A percentile compares a stretch with the other conserved stretches of the same genome.
Conservation (phyloP, 2,113 vertebrate species). For the Argyrosomus japonicus region DNA sequence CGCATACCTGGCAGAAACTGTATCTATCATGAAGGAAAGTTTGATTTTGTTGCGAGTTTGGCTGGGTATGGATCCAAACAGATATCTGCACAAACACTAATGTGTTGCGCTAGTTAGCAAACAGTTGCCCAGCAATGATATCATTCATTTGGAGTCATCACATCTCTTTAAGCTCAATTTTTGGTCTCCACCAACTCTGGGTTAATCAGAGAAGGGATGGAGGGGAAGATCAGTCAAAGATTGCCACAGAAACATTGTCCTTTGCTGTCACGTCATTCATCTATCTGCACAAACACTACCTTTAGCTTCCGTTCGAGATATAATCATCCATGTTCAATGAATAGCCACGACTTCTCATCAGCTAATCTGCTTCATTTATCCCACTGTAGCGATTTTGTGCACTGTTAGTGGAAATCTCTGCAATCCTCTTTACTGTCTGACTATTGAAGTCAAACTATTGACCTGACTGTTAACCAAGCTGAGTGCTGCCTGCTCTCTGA, state of each 20-base stretch:
- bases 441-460: conserved; percentile 35
- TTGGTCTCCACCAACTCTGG: too few species aligned
- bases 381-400: background rate
- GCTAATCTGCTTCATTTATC: background rate
- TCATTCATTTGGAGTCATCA: too few species aligned
- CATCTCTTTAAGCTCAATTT: too few species aligned
- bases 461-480: conserved; percentile 42
- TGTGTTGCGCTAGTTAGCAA: too few species aligned
- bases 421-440: conserved; percentile 28
- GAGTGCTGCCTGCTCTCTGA: conserved; percentile 32
- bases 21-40: too few species aligned
- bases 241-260: background rate
- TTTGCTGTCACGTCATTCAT: background rate
- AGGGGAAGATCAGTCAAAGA: background rate
- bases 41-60: too few species aligned
- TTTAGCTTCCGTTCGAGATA: background rate
- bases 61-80: too few species aligned
- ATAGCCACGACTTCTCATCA: background rate
- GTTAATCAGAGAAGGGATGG: too few species aligned
- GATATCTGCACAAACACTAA: too few species aligned
- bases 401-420: background rate
- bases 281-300: conserved; percentile 6
- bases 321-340: background rate
- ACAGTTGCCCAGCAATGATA: too few species aligned
- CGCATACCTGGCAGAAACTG: too few species aligned